These are phyloP conservation scores for Rhogogaster chlorosoma DNA, from an alignment of 2,888 invertebrate genomes.

Conservation along the genomic window DNA sequence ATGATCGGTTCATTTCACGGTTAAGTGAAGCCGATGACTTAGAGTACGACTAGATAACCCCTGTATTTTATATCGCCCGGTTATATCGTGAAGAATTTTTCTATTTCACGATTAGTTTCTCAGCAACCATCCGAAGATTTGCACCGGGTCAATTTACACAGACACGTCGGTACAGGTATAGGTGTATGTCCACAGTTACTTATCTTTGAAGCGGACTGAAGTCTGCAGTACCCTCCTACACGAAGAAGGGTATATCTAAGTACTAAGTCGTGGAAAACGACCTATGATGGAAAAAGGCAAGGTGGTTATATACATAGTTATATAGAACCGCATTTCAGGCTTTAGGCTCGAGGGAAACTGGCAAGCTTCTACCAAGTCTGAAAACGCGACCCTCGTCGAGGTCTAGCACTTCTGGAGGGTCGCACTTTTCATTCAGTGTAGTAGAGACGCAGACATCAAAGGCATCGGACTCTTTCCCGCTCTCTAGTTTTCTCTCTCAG, in stretches of 20 bases:
- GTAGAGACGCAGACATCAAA: slow-evolving; percentile 69
- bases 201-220: background rate
- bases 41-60: background rate
- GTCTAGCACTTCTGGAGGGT: slow-evolving; percentile 48
- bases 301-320: slow-evolving; percentile 31
- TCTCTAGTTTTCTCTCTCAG: background rate
- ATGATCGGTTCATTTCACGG: slow-evolving; percentile 16
- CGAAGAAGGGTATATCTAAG: slow-evolving; percentile 10
- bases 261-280: slow-evolving; percentile 11
- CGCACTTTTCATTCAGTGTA: slow-evolving; percentile 46
- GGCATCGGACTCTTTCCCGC: slow-evolving; percentile 53
- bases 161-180: background rate
- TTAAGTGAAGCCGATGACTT: background rate
- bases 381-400: slow-evolving; percentile 36
- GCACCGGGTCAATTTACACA: background rate
- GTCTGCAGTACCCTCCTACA: background rate
- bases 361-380: slow-evolving; percentile 1
- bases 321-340: slow-evolving; percentile 16
- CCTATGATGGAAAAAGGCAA: background rate
- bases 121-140: background rate
- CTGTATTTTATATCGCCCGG: background rate
- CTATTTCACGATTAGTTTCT: slow-evolving; percentile 2
- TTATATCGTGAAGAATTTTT: background rate
- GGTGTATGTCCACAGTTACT: background rate
- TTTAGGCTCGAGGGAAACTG: slow-evolving; percentile 20